phyloP scores from a whole-genome alignment of 2,888 invertebrate genomes.

The Lycophotia porphyrea region DNA sequence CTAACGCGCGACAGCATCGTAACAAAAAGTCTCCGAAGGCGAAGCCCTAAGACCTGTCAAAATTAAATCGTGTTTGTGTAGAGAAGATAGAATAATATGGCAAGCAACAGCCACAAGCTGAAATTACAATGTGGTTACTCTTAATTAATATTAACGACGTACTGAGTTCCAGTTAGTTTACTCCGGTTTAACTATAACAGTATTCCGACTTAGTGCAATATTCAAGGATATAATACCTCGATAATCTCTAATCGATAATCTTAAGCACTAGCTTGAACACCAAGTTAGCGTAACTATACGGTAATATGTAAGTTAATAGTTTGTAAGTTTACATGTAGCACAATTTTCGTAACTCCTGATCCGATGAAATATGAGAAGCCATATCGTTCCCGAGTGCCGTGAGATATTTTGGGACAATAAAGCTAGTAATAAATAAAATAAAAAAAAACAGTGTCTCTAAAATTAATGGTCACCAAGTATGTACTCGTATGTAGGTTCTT shows the following conservation, averaged over 20 bases:
- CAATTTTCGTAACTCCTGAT: not conserved
- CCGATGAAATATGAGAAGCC: not conserved
- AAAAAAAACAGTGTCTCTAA: too few species aligned
- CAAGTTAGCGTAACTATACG: too few species aligned
- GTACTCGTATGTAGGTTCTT: not conserved
- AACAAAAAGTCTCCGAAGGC: not conserved
- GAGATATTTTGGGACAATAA: not conserved
- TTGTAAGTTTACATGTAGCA: not conserved
- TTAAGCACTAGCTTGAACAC: not conserved
- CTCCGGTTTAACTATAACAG: conserved; percentile 1
- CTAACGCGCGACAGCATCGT: not conserved
- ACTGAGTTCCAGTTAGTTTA: conserved; percentile 30
- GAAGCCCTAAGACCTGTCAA: not conserved
- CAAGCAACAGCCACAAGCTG: not conserved
- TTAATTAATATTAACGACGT: conserved; percentile 37
- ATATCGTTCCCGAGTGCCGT: not conserved
- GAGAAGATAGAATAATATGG: not conserved
- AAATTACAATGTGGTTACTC: conserved; percentile 5
- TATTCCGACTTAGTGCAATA: conserved; percentile 3
- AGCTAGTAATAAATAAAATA: not conserved
- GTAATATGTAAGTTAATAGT: not conserved
- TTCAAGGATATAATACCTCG: conserved; percentile 15
- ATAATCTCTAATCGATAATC: conserved; percentile 3
- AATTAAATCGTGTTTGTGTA: not conserved
- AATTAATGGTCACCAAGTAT: not conserved